Evolutionary conservation across 2,113 vertebrate genomes (phyloP).

Genomic region (Coptodon bakossiorum): DNA sequence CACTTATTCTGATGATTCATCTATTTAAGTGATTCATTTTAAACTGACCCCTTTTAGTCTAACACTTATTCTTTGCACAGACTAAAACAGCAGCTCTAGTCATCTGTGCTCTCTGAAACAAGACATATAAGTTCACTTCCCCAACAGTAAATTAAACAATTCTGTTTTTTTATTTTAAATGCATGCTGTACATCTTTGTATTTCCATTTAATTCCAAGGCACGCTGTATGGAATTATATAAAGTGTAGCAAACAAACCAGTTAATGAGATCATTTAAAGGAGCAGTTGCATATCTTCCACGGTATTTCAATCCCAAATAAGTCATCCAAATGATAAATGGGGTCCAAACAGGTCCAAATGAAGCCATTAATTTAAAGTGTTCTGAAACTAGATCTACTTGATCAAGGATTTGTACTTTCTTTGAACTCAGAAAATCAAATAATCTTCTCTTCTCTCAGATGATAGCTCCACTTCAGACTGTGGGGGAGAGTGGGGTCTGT

Average conservation of each 20-base stretch:
- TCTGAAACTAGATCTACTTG: neutral
- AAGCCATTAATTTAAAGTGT: neutral
- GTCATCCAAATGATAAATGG: neutral
- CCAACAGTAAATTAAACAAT: neutral
- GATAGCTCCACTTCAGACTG: neutral
- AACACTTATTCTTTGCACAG: neutral
- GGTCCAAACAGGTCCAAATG: neutral
- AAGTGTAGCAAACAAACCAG: neutral
- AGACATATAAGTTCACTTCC: neutral
- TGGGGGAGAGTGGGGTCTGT: neutral
- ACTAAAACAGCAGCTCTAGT: neutral
- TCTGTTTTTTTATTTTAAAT: neutral
- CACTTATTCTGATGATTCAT: neutral
- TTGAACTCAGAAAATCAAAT: neutral
- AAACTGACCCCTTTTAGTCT: neutral
- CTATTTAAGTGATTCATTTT: neutral
- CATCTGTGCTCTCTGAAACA: neutral
- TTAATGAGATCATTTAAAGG: neutral
- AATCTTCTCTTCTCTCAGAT: neutral
- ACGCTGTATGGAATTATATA: neutral
- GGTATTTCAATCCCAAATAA: fast-evolving
- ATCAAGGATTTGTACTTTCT: neutral
- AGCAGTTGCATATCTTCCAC: neutral
- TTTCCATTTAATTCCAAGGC: neutral
- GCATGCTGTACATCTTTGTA: neutral